phyloP scores from a whole-genome alignment of 2,113 vertebrate species.

The Mobula birostris region DNA sequence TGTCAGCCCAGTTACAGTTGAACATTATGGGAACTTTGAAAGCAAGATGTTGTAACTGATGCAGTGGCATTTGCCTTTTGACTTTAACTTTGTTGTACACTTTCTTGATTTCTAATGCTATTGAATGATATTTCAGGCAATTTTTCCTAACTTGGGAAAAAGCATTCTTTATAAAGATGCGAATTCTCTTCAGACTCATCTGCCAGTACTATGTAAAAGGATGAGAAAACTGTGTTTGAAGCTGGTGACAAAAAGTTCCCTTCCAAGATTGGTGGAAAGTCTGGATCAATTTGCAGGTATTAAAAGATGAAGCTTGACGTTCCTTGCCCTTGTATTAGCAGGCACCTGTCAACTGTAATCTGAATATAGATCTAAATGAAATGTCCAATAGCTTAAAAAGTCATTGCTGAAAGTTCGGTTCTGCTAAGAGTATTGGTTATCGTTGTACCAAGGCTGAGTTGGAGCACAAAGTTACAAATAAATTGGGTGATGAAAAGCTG shows the following conservation, averaged over 20 bases:
- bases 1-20: neutral
- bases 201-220: conserved; percentile 70
- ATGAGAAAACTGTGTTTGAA: conserved; percentile 78
- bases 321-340: neutral
- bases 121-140: neutral
- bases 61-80: neutral
- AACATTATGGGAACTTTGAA: neutral
- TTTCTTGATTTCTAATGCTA: neutral
- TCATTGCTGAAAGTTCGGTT: neutral
- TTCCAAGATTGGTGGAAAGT: conserved; percentile 70
- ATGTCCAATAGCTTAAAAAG: neutral
- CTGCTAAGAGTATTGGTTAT: too few relatives aligned
- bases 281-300: conserved; percentile 82
- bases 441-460: too few relatives aligned
- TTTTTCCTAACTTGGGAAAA: neutral
- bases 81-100: neutral
- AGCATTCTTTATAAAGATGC: neutral
- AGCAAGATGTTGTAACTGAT: neutral
- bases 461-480: too few relatives aligned
- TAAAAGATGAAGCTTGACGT: neutral
- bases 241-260: conserved; percentile 61
- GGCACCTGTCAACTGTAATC: too few relatives aligned
- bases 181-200: conserved; percentile 65
- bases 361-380: conserved; percentile 6
- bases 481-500: too few relatives aligned